A percentile compares a stretch with the other conserved stretches of the same genome.
Evolutionary conservation across 2,113 vertebrate genomes (phyloP).

Genomic region (Albula glossodonta): DNA sequence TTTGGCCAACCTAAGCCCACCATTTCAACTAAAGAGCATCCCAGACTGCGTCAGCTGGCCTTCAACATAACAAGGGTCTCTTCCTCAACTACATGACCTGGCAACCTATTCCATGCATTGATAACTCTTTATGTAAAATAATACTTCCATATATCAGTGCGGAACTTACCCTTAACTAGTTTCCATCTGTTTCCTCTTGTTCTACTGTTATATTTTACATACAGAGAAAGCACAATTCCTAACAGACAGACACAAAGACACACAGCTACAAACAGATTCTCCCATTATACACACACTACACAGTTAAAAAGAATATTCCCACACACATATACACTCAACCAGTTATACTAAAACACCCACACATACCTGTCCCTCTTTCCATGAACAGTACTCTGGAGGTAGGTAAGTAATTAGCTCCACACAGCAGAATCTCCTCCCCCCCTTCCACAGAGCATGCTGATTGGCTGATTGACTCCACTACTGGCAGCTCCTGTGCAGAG

Average conservation of each 20-base stretch:
- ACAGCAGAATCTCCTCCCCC: constrained; percentile 81
- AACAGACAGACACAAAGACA: not conserved
- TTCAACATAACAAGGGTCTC: too few species aligned
- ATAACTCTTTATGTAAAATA: too few species aligned
- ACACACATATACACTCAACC: not conserved
- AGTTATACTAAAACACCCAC: not conserved
- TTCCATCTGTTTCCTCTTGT: too few species aligned
- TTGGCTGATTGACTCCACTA: constrained; percentile 82
- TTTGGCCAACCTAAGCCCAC: too few species aligned
- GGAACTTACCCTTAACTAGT: too few species aligned
- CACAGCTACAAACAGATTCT: not conserved
- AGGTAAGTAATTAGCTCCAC: constrained; percentile 82
- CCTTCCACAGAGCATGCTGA: constrained; percentile 82
- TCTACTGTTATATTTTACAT: too few species aligned
- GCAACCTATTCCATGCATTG: too few species aligned
- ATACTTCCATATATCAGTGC: too few species aligned
- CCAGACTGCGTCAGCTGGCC: too few species aligned
- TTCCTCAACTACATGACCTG: too few species aligned
- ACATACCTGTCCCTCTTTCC: constrained; percentile 82
- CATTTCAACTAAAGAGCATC: too few species aligned
- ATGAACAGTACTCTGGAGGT: constrained; percentile 88
- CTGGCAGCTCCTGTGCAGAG: constrained; percentile 88
- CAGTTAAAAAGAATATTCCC: not conserved
- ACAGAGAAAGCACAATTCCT: too few species aligned
- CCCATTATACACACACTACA: not conserved